A percentile compares a stretch with the other conserved stretches of the same genome.
These are phyloP conservation scores for Pseudotriccus pelzelni DNA, from an alignment of 2,797 vertebrate species.

Conservation along the genomic window DNA sequence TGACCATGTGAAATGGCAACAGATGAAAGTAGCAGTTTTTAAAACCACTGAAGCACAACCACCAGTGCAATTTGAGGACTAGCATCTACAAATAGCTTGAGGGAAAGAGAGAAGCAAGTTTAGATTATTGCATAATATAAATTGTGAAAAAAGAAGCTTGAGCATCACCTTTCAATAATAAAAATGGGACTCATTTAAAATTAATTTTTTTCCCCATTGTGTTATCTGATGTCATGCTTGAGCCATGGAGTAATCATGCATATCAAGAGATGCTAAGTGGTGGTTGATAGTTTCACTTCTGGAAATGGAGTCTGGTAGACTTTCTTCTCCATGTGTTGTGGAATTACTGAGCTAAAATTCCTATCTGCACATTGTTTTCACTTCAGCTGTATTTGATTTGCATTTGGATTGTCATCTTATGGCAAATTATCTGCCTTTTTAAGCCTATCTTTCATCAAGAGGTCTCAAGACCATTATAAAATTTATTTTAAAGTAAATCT, in stretches of 20 bases:
- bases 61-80: slow-evolving; percentile 39
- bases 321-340: not conserved
- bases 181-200: slow-evolving; percentile 4
- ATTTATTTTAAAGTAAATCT: not conserved
- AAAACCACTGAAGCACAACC: slow-evolving; percentile 58
- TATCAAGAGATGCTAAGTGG: not conserved
- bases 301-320: not conserved
- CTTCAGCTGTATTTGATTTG: not conserved
- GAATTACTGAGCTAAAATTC: not conserved
- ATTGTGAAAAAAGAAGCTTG: not conserved
- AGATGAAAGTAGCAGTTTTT: slow-evolving; percentile 60
- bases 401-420: not conserved
- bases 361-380: not conserved
- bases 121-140: slow-evolving; percentile 5
- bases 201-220: not conserved
- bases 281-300: not conserved
- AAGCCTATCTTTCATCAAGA: not conserved
- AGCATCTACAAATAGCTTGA: not conserved
- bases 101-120: not conserved
- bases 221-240: not conserved
- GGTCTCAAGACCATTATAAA: not conserved
- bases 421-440: not conserved
- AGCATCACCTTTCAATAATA: not conserved
- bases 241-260: not conserved
- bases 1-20: slow-evolving; percentile 63